A percentile compares a stretch with the other conserved stretches of the same genome.
phyloP scores from a whole-genome alignment of 2,888 invertebrate genomes.

The Chironomus riparius region DNA sequence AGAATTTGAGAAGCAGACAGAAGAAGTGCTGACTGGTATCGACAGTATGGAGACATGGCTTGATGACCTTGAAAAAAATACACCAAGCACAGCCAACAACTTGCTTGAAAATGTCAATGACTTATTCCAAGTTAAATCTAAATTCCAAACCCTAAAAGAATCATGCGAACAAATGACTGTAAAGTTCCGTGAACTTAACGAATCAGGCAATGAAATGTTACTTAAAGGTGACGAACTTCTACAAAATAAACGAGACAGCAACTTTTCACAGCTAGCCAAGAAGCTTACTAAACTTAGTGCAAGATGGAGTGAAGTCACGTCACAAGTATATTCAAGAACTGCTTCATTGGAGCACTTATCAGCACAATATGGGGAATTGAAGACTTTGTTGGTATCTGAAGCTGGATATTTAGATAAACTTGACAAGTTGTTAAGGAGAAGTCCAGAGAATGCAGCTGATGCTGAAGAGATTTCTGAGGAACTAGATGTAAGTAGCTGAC shows the following conservation, averaged over 20 bases:
- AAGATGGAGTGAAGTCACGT: slow-evolving; percentile 61
- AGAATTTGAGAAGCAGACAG: slow-evolving; percentile 35
- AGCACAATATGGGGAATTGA: slow-evolving; percentile 67
- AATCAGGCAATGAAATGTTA: slow-evolving; percentile 56
- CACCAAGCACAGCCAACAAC: slow-evolving; percentile 50
- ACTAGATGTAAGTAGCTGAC: slow-evolving; percentile 58
- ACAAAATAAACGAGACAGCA: slow-evolving; percentile 31
- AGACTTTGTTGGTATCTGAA: slow-evolving; percentile 62
- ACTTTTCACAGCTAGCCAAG: slow-evolving; percentile 53
- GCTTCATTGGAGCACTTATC: slow-evolving; percentile 63
- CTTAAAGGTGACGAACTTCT: slow-evolving; percentile 47
- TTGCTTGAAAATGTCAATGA: slow-evolving; percentile 56
- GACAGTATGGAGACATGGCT: slow-evolving; percentile 52
- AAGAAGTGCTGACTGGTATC: slow-evolving; percentile 36
- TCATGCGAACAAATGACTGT: slow-evolving; percentile 58
- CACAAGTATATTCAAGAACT: slow-evolving; percentile 58
- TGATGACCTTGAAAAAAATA: slow-evolving; percentile 50
- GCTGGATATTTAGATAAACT: slow-evolving; percentile 72
- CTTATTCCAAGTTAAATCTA: slow-evolving; percentile 60
- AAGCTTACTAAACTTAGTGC: slow-evolving; percentile 61
- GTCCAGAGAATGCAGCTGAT: slow-evolving; percentile 65
- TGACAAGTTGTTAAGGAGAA: slow-evolving; percentile 62
- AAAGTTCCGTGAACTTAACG: slow-evolving; percentile 59
- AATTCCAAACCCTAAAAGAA: slow-evolving; percentile 62
- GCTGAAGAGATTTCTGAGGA: slow-evolving; percentile 89